These are phyloP conservation scores for Cheilinus undulatus DNA, from an alignment of 2,113 vertebrate genomes.

Conservation along the genomic window DNA sequence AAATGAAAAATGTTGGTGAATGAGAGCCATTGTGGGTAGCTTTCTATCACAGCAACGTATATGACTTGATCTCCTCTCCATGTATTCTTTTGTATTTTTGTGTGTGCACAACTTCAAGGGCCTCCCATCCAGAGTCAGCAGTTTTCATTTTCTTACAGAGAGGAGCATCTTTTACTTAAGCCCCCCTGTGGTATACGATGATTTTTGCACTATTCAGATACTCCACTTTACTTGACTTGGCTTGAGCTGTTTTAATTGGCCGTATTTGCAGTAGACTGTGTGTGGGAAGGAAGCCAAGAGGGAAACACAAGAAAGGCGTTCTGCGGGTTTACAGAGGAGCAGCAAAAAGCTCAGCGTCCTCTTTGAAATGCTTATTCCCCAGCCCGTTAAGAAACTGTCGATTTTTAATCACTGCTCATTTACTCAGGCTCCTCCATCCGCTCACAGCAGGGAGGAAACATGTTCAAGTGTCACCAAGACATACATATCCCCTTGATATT, in stretches of 20 bases:
- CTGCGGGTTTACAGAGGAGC: conserved; percentile 7
- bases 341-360: conserved; percentile 20
- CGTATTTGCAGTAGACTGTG: conserved; percentile 29
- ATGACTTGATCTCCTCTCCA: too few species aligned
- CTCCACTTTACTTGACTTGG: not conserved
- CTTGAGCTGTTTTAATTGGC: conserved; percentile 32
- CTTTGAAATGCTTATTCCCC: conserved; percentile 43
- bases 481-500: conserved; percentile 24
- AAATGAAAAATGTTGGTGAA: too few species aligned
- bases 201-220: not conserved
- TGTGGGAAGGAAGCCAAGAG: not conserved
- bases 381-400: conserved; percentile 41
- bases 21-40: too few species aligned
- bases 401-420: conserved; percentile 70
- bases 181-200: too few species aligned
- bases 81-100: too few species aligned
- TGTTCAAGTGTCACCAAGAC: conserved; percentile 15
- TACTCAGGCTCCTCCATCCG: conserved; percentile 39
- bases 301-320: conserved; percentile 24
- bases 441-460: conserved; percentile 31
- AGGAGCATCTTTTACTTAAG: too few species aligned
- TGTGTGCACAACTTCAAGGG: too few species aligned
- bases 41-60: too few species aligned
- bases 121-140: too few species aligned
- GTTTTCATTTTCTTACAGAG: too few species aligned